Base-by-base conservation (phyloP, 2,888 invertebrate genomes). In the Lasioglossum marginatum region DNA sequence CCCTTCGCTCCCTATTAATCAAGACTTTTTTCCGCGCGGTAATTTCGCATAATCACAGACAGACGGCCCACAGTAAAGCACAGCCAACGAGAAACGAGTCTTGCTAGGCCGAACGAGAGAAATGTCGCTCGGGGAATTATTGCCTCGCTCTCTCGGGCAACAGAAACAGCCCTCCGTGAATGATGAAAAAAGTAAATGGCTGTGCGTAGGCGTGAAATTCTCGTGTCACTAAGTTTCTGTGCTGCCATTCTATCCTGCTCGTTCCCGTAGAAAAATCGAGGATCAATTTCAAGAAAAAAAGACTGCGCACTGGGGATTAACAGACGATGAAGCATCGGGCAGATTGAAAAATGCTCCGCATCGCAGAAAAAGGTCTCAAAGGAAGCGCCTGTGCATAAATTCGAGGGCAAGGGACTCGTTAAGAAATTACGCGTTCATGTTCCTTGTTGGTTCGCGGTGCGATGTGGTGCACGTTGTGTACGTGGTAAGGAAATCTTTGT, bases 1-100 rank as follows among this genome's bases (percentile, higher is more conserved):
- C 16, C 66, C 48, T 70, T 66, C 45, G 78, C 70, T 70, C 23
- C 37, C 76, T 78, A 81, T 85, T 77, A 79, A 79, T 86, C 82
- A 79, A 74, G 48, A 52, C 27, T 60, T 73, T 75, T 81, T 71
- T 68, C 71, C 70, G 40, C 14, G 16, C 74, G 77, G 68, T 78
- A 82, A 82, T 87, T 79, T 79, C 82, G 74, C 78, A 80, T 80
- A 83, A 87, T 87, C 82, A 87, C 86, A 82, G 82, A 72, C 77
- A 76, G 52, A 82, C 77, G 86, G 82, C 57, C 23, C 77, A 52
- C 77, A 48, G 77, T 81, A 83, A 87, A 87, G 75, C 63, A 63
- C 80, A n/a, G 60, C 68, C 79, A 87, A 86, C 83, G 87, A 86
- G 81, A 75, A 52, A 76, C 66, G 75, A 19, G 57, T 27, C 34